Percentiles rank a stretch among this genome's conserved stretches.
Conservation (phyloP, 2,888 invertebrate genomes). For the Eurois occulta region DNA sequence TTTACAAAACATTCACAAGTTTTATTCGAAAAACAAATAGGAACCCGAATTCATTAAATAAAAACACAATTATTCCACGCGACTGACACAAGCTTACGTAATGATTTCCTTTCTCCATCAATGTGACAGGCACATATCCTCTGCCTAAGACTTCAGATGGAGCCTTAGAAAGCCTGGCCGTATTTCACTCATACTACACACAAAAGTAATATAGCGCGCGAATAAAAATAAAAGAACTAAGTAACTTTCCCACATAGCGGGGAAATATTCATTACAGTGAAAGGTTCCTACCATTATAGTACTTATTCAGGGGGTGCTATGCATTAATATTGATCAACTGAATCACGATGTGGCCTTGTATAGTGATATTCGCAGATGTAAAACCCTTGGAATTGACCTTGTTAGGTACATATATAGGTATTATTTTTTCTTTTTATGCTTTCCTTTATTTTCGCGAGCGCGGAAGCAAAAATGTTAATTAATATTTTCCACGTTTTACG, state of each 20-base stretch:
- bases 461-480: slow-evolving; percentile 51
- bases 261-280: slow-evolving; percentile 80
- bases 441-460: slow-evolving; percentile 56
- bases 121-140: slow-evolving; percentile 44
- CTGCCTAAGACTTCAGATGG: slow-evolving; percentile 39
- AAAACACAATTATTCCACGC: slow-evolving; percentile 22
- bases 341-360: slow-evolving; percentile 70
- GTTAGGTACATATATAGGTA: slow-evolving; percentile 32
- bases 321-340: slow-evolving; percentile 77
- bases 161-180: slow-evolving; percentile 50
- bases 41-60: slow-evolving; percentile 14
- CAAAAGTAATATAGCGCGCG: slow-evolving; percentile 52
- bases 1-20: not conserved
- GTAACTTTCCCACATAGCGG: slow-evolving; percentile 69
- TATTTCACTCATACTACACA: slow-evolving; percentile 55
- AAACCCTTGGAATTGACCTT: slow-evolving; percentile 67
- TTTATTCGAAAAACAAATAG: slow-evolving; percentile 3
- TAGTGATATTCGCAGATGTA: slow-evolving; percentile 68
- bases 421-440: slow-evolving; percentile 56
- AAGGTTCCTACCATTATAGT: slow-evolving; percentile 75
- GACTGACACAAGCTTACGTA: slow-evolving; percentile 14
- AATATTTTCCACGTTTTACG: slow-evolving; percentile 52
- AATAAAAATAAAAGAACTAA: slow-evolving; percentile 71
- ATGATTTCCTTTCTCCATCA: slow-evolving; percentile 45
- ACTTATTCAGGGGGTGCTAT: slow-evolving; percentile 71